Percentiles rank a stretch among this genome's conserved stretches.
Conservation (phyloP, 2,797 vertebrate species). For the Diceros bicornis region DNA sequence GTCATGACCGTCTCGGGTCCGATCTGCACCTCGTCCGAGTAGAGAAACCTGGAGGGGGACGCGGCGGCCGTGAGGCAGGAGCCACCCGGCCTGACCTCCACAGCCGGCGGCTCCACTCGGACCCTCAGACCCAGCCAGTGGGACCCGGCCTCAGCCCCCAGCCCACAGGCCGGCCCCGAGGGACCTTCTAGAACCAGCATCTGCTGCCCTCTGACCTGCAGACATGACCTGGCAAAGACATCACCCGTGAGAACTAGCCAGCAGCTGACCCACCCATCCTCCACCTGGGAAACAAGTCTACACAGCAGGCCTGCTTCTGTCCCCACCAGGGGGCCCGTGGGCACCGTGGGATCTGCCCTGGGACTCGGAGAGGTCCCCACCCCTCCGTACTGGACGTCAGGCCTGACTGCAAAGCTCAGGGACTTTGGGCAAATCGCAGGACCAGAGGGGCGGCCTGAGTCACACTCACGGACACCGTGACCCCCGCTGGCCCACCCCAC, state of each 20-base stretch:
- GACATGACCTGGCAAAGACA: not conserved
- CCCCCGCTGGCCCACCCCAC: too few species aligned
- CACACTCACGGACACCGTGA: too few species aligned
- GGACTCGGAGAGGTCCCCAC: not conserved
- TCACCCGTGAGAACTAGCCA: not conserved
- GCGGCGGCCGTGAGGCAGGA: not conserved
- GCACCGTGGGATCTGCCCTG: not conserved
- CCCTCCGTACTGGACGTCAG: too few species aligned
- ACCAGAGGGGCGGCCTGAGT: too few species aligned
- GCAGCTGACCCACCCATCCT: not conserved
- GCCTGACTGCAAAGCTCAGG: not conserved
- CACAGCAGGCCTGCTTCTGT: not conserved
- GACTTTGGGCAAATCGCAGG: too few species aligned
- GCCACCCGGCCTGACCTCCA: not conserved
- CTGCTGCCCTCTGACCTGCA: not conserved
- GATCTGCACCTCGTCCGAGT: slow-evolving; percentile 99
- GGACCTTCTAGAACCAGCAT: not conserved
- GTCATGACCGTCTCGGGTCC: slow-evolving; percentile 99
- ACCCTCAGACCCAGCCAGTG: rapidly evolving
- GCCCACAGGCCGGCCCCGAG: not conserved
- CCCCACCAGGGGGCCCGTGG: not conserved
- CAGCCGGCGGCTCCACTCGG: not conserved
- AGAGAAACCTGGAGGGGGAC: slow-evolving; percentile 93
- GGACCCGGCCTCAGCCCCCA: not conserved
- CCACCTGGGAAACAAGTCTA: not conserved